phyloP scores from a whole-genome alignment of 2,113 vertebrate genomes.

The Ptyas mucosa region DNA sequence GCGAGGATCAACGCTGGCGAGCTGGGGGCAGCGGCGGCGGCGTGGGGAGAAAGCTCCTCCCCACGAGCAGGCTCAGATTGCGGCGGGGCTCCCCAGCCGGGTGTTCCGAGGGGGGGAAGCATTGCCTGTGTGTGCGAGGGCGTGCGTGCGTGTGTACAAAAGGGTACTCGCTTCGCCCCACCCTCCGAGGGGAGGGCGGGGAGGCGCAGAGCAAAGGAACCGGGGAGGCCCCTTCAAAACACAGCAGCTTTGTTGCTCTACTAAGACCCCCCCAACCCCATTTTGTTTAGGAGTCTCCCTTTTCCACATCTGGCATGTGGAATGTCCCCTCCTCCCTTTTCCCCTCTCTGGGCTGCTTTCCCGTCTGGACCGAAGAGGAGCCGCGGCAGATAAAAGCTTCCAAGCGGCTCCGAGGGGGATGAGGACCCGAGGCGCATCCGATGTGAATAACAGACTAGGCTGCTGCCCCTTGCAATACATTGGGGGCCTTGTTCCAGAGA shows the following conservation, averaged over 20 bases:
- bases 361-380: constrained; percentile 46
- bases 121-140: background rate
- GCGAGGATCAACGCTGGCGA: constrained; percentile 36
- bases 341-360: constrained; percentile 51
- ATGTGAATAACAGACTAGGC: background rate
- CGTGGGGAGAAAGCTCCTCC: constrained; percentile 48
- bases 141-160: background rate
- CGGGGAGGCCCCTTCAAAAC: background rate
- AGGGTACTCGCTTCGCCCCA: background rate
- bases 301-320: constrained; percentile 63
- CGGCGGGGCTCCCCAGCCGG: background rate
- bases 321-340: constrained; percentile 37
- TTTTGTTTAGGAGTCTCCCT: constrained; percentile 40
- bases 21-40: constrained; percentile 42
- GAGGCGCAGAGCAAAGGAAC: background rate
- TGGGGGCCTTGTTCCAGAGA: background rate
- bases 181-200: rapidly evolving
- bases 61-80: constrained; percentile 19
- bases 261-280: background rate
- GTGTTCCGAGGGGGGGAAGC: background rate
- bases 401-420: background rate
- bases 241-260: background rate
- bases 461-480: background rate
- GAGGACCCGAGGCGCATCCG: background rate
- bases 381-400: constrained; percentile 34